Evolutionary conservation across 2,113 vertebrate genomes (phyloP).

Genomic region (Colius striatus): DNA sequence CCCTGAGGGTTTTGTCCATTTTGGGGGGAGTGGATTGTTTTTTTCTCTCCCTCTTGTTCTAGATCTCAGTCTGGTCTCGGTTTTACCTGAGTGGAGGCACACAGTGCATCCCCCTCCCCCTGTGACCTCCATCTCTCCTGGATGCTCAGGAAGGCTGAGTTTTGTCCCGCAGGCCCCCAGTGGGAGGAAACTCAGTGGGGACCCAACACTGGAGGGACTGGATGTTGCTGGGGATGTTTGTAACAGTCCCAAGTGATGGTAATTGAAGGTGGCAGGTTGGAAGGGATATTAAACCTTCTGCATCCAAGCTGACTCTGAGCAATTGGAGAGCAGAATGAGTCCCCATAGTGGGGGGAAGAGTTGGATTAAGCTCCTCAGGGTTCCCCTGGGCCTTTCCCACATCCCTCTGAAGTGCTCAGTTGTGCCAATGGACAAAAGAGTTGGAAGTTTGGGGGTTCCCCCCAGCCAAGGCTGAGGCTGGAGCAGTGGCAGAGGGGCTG

Average conservation of each 20-base stretch:
- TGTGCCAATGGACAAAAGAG: not conserved
- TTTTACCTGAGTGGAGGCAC: not conserved
- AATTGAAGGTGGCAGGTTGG: not conserved
- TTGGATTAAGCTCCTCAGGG: not conserved
- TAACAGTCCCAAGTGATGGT: not conserved
- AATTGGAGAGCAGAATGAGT: not conserved
- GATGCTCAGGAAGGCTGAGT: not conserved
- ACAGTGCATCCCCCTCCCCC: not conserved
- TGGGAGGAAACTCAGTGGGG: not conserved
- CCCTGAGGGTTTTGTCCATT: not conserved
- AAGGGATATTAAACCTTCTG: conserved; percentile 20
- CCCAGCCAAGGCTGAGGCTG: too few species aligned
- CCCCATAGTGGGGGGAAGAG: not conserved
- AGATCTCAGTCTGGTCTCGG: not conserved
- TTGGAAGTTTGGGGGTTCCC: not conserved
- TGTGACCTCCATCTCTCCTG: not conserved
- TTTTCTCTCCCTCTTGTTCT: not conserved
- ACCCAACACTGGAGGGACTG: not conserved
- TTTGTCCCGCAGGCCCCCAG: accelerated
- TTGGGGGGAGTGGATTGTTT: not conserved
- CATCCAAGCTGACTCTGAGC: not conserved
- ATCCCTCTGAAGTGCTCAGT: not conserved
- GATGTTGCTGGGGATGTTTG: not conserved
- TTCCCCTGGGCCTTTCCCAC: not conserved
- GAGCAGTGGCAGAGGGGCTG: too few species aligned